Percentiles rank a stretch among this genome's conserved stretches.
Conservation (phyloP, 2,888 invertebrate genomes). For the Sisyra terminalis region DNA sequence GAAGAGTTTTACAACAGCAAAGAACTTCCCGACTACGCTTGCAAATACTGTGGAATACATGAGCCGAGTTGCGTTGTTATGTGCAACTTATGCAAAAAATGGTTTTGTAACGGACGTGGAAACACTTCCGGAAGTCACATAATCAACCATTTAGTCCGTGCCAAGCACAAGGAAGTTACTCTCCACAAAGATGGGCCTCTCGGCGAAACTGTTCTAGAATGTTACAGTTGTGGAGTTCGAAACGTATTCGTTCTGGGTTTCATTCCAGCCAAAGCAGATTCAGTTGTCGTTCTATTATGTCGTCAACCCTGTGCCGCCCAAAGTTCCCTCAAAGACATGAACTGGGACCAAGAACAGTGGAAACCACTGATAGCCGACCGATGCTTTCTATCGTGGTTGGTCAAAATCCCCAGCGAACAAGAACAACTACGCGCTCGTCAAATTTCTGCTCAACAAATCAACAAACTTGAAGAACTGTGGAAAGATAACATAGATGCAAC, state of each 20-base stretch:
- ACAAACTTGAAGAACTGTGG: constrained; percentile 97
- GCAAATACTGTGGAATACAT: constrained; percentile 98
- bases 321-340: constrained; percentile 95
- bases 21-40: constrained; percentile 89
- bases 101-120: constrained; percentile 99
- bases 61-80: constrained; percentile 94
- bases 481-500: constrained; percentile 96
- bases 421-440: constrained; percentile 92
- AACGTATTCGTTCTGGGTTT: constrained; percentile 98
- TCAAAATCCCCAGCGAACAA: constrained; percentile 92
- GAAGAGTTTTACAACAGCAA: constrained; percentile 73
- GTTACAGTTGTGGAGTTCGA: constrained; percentile 95
- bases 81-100: constrained; percentile 97
- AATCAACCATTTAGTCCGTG: constrained; percentile 94
- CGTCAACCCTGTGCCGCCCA: constrained; percentile 97
- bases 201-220: constrained; percentile 94
- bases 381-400: constrained; percentile 91
- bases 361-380: constrained; percentile 95
- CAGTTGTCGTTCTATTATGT: constrained; percentile 91
- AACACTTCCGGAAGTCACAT: constrained; percentile 98
- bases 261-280: constrained; percentile 97
- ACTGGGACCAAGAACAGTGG: constrained; percentile 99
- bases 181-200: constrained; percentile 93
- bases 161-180: constrained; percentile 99
- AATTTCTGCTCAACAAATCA: constrained; percentile 93